phyloP scores from a whole-genome alignment of 1,140 invertebrate genomes.

The Prorops nasuta region DNA sequence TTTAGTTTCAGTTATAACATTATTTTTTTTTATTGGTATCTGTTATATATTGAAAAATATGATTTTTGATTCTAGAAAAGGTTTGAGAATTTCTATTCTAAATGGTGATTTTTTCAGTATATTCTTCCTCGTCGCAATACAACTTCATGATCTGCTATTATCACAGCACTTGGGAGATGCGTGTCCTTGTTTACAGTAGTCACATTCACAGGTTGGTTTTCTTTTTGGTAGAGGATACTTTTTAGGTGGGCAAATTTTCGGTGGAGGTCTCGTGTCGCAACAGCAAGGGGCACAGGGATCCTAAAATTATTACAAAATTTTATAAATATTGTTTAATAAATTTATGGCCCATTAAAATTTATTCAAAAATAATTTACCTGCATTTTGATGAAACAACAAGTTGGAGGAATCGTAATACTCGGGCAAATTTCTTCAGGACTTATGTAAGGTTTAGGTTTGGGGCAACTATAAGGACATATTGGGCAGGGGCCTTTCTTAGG shows the following conservation, averaged over 20 bases:
- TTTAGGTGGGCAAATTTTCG: conserved; percentile 26
- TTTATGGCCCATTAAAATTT: no score
- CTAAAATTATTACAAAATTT: conserved; percentile 12
- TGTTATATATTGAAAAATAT: no score
- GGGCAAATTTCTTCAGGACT: conserved; percentile 11
- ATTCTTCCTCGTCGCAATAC: no score
- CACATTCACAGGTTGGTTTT: conserved; percentile 22
- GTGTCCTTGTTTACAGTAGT: conserved; percentile 23
- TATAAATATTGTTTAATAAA: neutral
- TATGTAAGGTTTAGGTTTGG: neutral
- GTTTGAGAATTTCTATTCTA: no score
- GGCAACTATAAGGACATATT: neutral
- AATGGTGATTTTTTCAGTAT: no score
- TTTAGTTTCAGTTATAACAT: no score
- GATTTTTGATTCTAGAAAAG: no score
- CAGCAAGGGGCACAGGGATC: conserved; percentile 24
- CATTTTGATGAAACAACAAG: conserved; percentile 32
- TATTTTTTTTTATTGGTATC: no score
- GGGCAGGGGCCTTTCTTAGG: neutral
- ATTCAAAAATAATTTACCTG: no score
- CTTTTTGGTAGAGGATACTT: conserved; percentile 9
- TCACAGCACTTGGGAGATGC: conserved; percentile 22
- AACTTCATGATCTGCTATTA: no score
- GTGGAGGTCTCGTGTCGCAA: conserved; percentile 10
- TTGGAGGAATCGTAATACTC: neutral